Conservation (phyloP, 2,797 vertebrate species). For the Urophycis tenuis region DNA sequence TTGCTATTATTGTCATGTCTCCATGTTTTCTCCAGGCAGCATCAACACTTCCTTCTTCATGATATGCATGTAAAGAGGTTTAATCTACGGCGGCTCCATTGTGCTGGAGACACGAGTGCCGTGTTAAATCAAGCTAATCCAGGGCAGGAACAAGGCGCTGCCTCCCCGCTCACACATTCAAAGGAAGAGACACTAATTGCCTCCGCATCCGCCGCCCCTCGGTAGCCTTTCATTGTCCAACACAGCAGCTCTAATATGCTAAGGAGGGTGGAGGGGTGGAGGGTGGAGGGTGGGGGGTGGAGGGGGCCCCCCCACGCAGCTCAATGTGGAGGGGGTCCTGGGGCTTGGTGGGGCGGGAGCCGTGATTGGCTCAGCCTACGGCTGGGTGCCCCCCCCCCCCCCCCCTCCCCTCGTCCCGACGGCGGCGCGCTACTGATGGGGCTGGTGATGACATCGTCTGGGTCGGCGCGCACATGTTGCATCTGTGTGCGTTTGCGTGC, state of each 20-base stretch:
- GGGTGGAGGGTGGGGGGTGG: no score
- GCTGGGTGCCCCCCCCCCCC: constrained; percentile 28
- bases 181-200: constrained; percentile 28
- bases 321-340: constrained; percentile 65
- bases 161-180: constrained; percentile 28
- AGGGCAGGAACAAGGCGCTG: not conserved
- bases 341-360: constrained; percentile 55
- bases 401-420: constrained; percentile 61
- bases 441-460: constrained; percentile 57
- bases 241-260: constrained; percentile 32
- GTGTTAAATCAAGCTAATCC: not conserved
- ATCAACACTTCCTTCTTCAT: not conserved
- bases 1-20: not conserved
- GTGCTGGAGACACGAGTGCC: constrained; percentile 24
- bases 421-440: constrained; percentile 65
- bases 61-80: not conserved
- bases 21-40: no score
- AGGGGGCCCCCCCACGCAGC: constrained; percentile 47
- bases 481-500: constrained; percentile 12
- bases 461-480: constrained; percentile 6
- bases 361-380: constrained; percentile 61
- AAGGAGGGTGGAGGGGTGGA: constrained; percentile 35
- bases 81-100: constrained; percentile 7
- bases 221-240: constrained; percentile 30
- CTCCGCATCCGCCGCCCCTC: constrained; percentile 24